Evolutionary conservation across 2,113 vertebrate genomes (phyloP).

Genomic region (Hylia prasina): DNA sequence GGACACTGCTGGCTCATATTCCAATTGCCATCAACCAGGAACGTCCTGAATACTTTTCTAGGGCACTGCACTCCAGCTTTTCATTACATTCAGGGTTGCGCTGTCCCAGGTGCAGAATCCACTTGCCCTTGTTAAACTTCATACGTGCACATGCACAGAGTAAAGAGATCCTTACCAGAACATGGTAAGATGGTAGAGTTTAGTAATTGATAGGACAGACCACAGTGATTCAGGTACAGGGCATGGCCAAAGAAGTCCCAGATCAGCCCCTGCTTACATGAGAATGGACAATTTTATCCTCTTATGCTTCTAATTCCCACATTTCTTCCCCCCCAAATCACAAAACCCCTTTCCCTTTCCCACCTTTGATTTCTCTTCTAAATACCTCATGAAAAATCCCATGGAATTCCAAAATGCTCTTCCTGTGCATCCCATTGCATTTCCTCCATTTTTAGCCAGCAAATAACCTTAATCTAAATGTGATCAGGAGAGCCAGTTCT

Average conservation of each 20-base stretch:
- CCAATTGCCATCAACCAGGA: not conserved
- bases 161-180: not conserved
- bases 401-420: not conserved
- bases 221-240: not conserved
- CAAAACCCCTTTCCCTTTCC: not conserved
- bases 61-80: not conserved
- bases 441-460: not conserved
- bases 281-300: not conserved
- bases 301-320: not conserved
- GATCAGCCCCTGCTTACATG: not conserved
- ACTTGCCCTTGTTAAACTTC: not conserved
- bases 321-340: not conserved
- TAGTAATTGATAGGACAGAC: not conserved
- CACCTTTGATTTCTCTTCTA: not conserved
- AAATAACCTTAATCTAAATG: not conserved
- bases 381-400: not conserved
- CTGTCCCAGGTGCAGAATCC: not conserved
- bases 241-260: not conserved
- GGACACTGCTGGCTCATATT: not conserved
- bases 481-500: not conserved
- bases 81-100: not conserved
- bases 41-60: not conserved
- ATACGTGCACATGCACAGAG: no score
- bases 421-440: fast-evolving
- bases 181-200: not conserved